These are phyloP conservation scores for Drosophila lacteicornis DNA, from an alignment of 1,140 invertebrate species.

Conservation along the genomic window DNA sequence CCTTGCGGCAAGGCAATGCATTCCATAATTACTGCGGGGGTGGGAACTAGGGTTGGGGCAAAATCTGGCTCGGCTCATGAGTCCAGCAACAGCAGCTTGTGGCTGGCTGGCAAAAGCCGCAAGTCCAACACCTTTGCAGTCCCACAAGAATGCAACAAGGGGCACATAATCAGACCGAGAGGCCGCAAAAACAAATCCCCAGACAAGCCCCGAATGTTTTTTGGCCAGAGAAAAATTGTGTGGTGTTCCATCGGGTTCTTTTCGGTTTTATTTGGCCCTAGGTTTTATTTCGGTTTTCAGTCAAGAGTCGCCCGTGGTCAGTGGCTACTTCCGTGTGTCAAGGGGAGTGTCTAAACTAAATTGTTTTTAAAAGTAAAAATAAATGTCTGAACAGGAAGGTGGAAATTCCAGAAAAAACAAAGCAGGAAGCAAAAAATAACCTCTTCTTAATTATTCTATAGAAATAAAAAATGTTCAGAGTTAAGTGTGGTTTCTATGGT, in stretches of 20 bases:
- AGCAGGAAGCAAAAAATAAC: neutral
- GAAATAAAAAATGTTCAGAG: no score
- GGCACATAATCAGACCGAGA: constrained; percentile 5
- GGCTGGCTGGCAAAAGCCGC: constrained; percentile 25
- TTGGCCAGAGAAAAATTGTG: constrained; percentile 21
- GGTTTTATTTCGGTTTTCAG: constrained; percentile 12
- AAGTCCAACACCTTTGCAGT: constrained; percentile 42
- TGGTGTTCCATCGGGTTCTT: constrained; percentile 7
- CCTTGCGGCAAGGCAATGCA: constrained; percentile 28
- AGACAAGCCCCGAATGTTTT: constrained; percentile 15
- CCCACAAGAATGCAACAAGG: constrained; percentile 28
- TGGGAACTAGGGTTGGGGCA: no score
- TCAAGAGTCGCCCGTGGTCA: neutral
- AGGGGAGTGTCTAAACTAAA: constrained; percentile 44
- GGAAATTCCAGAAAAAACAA: neutral
- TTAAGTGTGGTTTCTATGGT: no score
- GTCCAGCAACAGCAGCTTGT: constrained; percentile 20
- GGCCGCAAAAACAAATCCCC: constrained; percentile 35
- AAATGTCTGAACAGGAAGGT: constrained; percentile 32
- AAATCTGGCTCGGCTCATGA: neutral
- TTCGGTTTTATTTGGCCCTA: neutral
- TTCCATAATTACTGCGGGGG: constrained; percentile 34
- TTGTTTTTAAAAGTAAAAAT: constrained; percentile 66
- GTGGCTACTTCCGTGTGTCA: constrained; percentile 4
- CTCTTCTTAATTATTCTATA: no score